Evolutionary conservation across 2,113 vertebrate genomes (phyloP), one percentile per base, ranked within the genome.

Genomic region (Euleptes europaea): DNA sequence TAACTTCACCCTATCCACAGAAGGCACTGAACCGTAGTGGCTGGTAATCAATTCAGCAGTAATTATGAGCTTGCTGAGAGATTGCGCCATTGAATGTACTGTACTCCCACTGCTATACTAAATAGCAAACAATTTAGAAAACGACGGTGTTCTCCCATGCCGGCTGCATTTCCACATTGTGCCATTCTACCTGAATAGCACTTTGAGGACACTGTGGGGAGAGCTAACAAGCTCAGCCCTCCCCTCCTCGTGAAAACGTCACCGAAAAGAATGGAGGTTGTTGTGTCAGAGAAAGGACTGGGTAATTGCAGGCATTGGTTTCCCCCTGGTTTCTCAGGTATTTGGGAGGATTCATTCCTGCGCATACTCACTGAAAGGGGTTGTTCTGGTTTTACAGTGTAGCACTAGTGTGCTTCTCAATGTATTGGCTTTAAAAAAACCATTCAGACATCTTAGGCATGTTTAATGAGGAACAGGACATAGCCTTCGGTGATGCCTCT

Each of bases 51-150:
- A 84, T 92, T 83, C 83, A 81, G 42, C 33, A 74, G 87, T 88
- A 93, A 90, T 85, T 89, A 51, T 21, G 40, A 38, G 85, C 70
- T 80, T 42, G 19, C 23, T 86, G 69, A 88, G 77, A 19, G 79
- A 84, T 86, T 90, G 70, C 85, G 90, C 81, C 89, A 89, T 70
- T 84, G 86, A 89, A 83, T 21, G 82, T 65, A 47, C 72, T 78
- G 14, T 74, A 76, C 44, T 88, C 86, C 82, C 47, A 86, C 67
- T 90, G 77, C 88, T 91, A 71, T 83, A 90, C 80, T 82, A 93
- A 95, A 90, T 89, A 91, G 89, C 76, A 86, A 84, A 42, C 44
- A 81, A 92, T 91, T 94, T 93, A 75, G 80, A 6, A 91, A 90
- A 84, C 70, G 23, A 87, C 78, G 87, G 84, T 85, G 81, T 87